Evolutionary conservation across 1,140 invertebrate genomes (phyloP).

Genomic region (Marisa cornuarietis): DNA sequence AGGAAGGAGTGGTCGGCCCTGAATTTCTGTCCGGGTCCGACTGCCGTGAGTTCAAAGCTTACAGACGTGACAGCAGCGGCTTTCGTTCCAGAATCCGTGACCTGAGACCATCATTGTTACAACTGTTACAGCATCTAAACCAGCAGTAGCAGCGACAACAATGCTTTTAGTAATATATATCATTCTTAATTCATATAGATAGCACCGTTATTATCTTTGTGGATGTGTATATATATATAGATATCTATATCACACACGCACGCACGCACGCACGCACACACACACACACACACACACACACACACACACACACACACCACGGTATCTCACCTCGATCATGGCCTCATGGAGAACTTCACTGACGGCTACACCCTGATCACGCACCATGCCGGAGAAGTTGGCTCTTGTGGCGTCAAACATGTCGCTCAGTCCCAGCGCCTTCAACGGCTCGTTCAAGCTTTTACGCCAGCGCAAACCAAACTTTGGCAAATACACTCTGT

Average conservation of each 20-base stretch:
- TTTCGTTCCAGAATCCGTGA: not conserved
- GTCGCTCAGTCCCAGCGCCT: not conserved
- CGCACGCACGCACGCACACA: too few relatives aligned
- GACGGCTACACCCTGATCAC: not conserved
- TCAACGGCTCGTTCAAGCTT: not conserved
- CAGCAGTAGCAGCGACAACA: too few relatives aligned
- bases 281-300: too few relatives aligned
- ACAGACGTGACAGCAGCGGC: conserved; percentile 17
- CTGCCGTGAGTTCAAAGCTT: not conserved
- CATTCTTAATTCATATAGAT: too few relatives aligned
- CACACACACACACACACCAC: too few relatives aligned
- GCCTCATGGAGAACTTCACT: conserved; percentile 16
- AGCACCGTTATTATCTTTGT: too few relatives aligned
- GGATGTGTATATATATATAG: too few relatives aligned
- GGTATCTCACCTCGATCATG: conserved; percentile 5
- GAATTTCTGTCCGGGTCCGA: not conserved
- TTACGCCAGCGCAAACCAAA: conserved; percentile 1
- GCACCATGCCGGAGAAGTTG: not conserved
- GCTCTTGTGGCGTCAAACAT: not conserved
- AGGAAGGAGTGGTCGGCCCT: conserved; percentile 14
- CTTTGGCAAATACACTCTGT: not conserved
- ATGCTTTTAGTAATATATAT: too few relatives aligned
- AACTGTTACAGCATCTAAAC: too few relatives aligned
- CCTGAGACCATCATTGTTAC: too few relatives aligned
- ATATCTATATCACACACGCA: too few relatives aligned